A percentile compares a stretch with the other conserved stretches of the same genome.
These are phyloP conservation scores for Pyrocephalus nanus DNA, from an alignment of 2,797 vertebrate species.

Conservation along the genomic window DNA sequence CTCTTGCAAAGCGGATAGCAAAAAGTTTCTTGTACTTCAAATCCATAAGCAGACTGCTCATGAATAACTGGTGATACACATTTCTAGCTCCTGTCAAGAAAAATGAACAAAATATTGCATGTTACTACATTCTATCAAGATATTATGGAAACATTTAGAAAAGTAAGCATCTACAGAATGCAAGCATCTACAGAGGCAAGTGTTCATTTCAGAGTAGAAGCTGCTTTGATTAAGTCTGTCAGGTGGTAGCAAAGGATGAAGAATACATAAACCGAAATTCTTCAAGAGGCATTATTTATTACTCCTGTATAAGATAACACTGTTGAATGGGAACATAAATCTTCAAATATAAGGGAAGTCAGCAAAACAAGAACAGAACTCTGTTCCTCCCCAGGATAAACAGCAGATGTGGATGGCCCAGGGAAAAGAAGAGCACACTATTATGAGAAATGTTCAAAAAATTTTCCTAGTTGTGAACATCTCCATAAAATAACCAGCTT, in stretches of 20 bases:
- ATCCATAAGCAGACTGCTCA: slow-evolving; percentile 98
- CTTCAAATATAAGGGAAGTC: not conserved
- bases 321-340: not conserved
- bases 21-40: slow-evolving; percentile 96
- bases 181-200: not conserved
- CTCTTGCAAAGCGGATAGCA: slow-evolving; percentile 92
- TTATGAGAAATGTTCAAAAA: not conserved
- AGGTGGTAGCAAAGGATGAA: not conserved
- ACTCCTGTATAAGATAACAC: not conserved
- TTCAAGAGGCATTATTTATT: slow-evolving; percentile 3
- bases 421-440: not conserved
- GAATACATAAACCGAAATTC: not conserved
- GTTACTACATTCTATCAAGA: not conserved
- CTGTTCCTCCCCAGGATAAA: not conserved
- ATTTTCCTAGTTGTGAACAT: not conserved
- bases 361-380: not conserved
- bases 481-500: not conserved
- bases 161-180: not conserved
- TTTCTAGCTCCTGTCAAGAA: slow-evolving; percentile 87
- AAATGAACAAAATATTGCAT: not conserved
- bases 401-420: not conserved
- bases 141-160: not conserved
- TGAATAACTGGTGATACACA: slow-evolving; percentile 95
- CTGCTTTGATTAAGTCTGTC: not conserved
- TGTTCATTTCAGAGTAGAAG: not conserved